phyloP scores from a whole-genome alignment of 1,140 invertebrate species.

The Sitophilus oryzae region DNA sequence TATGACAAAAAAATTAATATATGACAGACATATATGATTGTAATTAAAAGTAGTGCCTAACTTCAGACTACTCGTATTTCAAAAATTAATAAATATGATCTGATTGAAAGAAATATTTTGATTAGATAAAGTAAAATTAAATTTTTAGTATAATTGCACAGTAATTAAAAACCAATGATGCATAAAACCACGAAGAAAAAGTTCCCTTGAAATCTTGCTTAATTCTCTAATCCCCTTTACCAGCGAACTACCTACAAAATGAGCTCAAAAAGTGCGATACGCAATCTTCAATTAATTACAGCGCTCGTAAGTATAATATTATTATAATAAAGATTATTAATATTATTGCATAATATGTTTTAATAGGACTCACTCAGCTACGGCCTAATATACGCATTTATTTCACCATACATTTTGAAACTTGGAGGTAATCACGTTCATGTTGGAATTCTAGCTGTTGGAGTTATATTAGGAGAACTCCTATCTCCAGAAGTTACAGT shows the following conservation, averaged over 20 bases:
- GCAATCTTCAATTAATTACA: constrained; percentile 15
- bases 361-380: constrained; percentile 26
- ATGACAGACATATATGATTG: too few species aligned
- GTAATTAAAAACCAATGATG: constrained; percentile 6
- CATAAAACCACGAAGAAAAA: constrained; percentile 9
- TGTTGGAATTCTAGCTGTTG: constrained; percentile 16
- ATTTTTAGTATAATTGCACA: not conserved
- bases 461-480: constrained; percentile 14
- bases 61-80: not conserved
- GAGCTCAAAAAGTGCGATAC: not conserved
- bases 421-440: constrained; percentile 15
- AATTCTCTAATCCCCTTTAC: not conserved
- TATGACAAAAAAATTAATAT: too few species aligned
- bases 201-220: not conserved
- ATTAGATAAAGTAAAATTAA: not conserved
- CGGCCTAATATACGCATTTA: constrained; percentile 24
- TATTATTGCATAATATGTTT: not conserved
- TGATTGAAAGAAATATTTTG: not conserved
- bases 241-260: not conserved
- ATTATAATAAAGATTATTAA: not conserved
- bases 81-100: not conserved
- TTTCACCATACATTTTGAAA: constrained; percentile 19
- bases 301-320: constrained; percentile 13
- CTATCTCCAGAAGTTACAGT: constrained; percentile 19
- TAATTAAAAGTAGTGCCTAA: not conserved